A percentile compares a stretch with the other conserved stretches of the same genome.
Conservation (phyloP, 2,888 invertebrate species). For the Eupithecia dodoneata region DNA sequence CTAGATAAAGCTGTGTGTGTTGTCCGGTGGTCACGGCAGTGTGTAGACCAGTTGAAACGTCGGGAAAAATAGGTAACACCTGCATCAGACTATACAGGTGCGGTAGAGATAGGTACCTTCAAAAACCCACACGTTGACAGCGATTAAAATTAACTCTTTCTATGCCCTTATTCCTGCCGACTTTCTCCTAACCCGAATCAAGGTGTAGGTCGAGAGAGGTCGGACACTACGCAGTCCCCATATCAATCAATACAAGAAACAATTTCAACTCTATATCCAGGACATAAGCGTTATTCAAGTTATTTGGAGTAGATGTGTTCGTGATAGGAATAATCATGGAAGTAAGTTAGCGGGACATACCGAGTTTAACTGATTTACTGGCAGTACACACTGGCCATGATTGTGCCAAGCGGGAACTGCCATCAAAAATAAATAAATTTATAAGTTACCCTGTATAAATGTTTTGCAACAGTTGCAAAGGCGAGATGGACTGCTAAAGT, state of each 20-base stretch:
- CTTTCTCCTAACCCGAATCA: slow-evolving; percentile 72
- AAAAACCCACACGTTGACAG: slow-evolving; percentile 13
- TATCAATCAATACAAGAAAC: slow-evolving; percentile 63
- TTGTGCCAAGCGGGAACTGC: background rate
- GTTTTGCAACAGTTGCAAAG: background rate
- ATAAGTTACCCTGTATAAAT: background rate
- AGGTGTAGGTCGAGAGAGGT: slow-evolving; percentile 76
- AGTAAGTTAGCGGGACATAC: slow-evolving; percentile 49
- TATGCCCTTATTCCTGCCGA: slow-evolving; percentile 56
- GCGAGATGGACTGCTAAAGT: background rate
- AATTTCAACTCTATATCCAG: slow-evolving; percentile 50
- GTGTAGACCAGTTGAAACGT: too few species aligned
- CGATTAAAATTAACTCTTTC: slow-evolving; percentile 32
- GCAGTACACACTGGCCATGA: background rate
- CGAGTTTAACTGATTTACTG: slow-evolving; percentile 30
- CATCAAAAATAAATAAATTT: background rate
- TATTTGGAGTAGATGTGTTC: slow-evolving; percentile 55
- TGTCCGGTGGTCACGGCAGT: too few species aligned
- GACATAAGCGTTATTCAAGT: slow-evolving; percentile 44
- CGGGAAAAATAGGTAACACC: too few species aligned
- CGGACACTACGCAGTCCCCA: slow-evolving; percentile 56
- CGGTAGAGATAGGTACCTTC: background rate
- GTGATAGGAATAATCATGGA: slow-evolving; percentile 63
- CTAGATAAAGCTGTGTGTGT: too few species aligned
- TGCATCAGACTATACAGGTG: too few species aligned